Conservation (phyloP, 2,113 vertebrate genomes). For the Psilopogon haemacephalus region DNA sequence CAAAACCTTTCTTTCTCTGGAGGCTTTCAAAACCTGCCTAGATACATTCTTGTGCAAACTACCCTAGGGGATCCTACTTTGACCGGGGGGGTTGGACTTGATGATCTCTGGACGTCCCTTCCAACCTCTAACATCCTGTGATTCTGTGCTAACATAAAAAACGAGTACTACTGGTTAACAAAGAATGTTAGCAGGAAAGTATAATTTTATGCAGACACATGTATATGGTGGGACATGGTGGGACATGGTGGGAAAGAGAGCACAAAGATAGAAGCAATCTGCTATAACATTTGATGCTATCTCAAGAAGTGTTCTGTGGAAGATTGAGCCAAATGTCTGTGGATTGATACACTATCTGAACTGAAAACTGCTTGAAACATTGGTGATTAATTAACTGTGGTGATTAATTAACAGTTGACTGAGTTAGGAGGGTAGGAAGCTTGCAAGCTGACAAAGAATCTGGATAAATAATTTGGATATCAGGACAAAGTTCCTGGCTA, state of each 20-base stretch:
- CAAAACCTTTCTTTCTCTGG: too few relatives aligned
- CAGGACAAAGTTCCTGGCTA: neutral
- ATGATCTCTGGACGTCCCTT: too few relatives aligned
- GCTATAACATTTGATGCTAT: neutral
- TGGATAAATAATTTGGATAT: neutral
- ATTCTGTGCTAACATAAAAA: neutral
- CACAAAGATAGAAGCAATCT: neutral
- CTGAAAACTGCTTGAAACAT: neutral
- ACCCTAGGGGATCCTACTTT: too few relatives aligned
- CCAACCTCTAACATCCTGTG: too few relatives aligned
- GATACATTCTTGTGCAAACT: too few relatives aligned
- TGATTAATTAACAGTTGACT: neutral
- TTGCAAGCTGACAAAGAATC: neutral
- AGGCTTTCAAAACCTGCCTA: too few relatives aligned
- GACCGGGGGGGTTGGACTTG: too few relatives aligned
- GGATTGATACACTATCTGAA: neutral
- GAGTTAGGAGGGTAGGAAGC: neutral
- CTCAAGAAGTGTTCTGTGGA: neutral
- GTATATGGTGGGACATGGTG: neutral
- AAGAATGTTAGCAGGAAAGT: neutral
- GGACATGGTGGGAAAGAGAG: neutral
- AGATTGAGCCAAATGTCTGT: neutral
- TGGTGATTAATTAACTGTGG: neutral
- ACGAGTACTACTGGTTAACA: neutral
- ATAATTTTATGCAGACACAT: rapidly evolving